Conservation (phyloP, 2,888 invertebrate genomes). For the Zaprionus lineosus region DNA sequence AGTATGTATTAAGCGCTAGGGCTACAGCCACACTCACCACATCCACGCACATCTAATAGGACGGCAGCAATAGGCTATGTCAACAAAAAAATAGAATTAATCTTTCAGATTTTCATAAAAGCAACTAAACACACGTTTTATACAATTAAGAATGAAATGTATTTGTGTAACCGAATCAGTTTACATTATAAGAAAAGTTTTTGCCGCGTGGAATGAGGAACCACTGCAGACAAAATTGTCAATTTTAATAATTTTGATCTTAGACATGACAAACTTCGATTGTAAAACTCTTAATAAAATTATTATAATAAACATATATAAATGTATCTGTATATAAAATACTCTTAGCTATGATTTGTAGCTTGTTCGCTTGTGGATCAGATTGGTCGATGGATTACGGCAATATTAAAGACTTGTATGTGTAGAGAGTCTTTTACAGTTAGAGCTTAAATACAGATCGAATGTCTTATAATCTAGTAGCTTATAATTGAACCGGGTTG, state of each 20-base stretch:
- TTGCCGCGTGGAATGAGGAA: conserved; percentile 1
- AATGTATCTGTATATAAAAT: no score
- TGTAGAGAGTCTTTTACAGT: no score
- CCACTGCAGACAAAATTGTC: not conserved
- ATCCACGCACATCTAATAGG: conserved; percentile 26
- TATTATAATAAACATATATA: conserved; percentile 5
- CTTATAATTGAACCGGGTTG: conserved; percentile 24
- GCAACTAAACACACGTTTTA: conserved; percentile 21
- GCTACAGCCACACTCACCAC: conserved; percentile 42
- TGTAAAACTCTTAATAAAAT: conserved; percentile 36
- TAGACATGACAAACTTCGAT: conserved; percentile 31
- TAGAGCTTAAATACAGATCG: no score
- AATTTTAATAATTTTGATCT: conserved; percentile 22
- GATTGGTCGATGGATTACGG: no score
- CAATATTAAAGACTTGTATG: no score
- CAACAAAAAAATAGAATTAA: conserved; percentile 17
- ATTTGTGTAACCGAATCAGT: conserved; percentile 14
- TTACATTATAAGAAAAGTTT: conserved; percentile 8
- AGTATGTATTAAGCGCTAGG: conserved; percentile 65
- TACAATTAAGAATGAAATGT: conserved; percentile 36
- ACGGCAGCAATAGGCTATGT: conserved; percentile 1
- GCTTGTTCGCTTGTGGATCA: no score
- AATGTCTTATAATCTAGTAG: no score
- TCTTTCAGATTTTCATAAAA: conserved; percentile 8
- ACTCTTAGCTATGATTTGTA: no score